phyloP scores from a whole-genome alignment of 2,113 vertebrate genomes.

The Haplochromis burtoni region DNA sequence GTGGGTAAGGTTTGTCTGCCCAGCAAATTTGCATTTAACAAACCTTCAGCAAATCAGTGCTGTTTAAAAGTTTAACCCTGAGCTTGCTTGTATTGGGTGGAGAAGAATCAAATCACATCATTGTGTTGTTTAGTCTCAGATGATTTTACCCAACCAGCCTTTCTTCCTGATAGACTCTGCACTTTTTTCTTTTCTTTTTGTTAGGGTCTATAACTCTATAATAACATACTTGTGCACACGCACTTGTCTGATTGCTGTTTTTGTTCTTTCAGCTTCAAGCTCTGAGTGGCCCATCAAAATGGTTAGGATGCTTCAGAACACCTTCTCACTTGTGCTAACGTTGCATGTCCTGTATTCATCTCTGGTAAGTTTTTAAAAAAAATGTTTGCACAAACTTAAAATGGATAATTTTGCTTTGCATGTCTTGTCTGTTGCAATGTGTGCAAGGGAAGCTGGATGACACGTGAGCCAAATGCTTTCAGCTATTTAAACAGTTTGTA shows the following conservation, averaged over 20 bases:
- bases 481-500: neutral
- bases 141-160: neutral
- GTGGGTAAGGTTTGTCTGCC: neutral
- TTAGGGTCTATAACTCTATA: neutral
- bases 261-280: neutral
- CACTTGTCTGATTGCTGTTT: neutral
- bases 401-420: neutral
- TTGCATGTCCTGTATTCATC: slow-evolving; percentile 40
- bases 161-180: neutral
- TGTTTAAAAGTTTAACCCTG: neutral
- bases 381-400: neutral
- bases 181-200: neutral
- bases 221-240: neutral
- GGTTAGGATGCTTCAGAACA: slow-evolving; percentile 27
- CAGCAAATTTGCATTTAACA: neutral
- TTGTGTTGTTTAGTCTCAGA: neutral
- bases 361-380: slow-evolving; percentile 36
- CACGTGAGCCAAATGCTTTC: neutral
- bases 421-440: neutral
- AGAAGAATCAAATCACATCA: neutral
- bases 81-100: neutral
- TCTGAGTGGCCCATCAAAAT: slow-evolving; percentile 37
- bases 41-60: neutral
- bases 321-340: slow-evolving; percentile 27
- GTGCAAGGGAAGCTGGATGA: neutral